Evolutionary conservation across 23 tunicate genomes (phyloP).

Genomic region (Trididemnum miniatum): DNA sequence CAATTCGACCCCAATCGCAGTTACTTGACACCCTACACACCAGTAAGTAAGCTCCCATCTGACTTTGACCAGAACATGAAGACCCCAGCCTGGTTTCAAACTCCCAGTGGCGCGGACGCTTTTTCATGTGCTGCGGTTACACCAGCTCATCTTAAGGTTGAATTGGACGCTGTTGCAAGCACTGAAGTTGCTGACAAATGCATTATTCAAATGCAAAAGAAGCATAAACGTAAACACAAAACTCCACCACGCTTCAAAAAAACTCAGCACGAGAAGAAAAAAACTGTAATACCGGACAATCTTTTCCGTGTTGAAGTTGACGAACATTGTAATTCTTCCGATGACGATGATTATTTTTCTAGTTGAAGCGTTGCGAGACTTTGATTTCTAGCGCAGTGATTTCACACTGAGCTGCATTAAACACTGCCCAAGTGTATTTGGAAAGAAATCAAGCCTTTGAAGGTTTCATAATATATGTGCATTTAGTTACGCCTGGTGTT

Average conservation of each 20-base stretch:
- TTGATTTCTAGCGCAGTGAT: too few relatives aligned
- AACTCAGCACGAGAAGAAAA: neutral
- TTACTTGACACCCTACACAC: slow-evolving; percentile 6
- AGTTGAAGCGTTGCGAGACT: too few relatives aligned
- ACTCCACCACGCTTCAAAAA: neutral
- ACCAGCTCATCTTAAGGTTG: neutral
- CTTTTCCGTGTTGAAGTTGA: slow-evolving; percentile 12
- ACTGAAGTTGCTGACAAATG: slow-evolving; percentile 2
- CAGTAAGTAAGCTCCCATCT: slow-evolving; percentile 19
- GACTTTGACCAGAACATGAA: neutral
- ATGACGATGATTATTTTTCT: slow-evolving; percentile 28
- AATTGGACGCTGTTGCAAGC: neutral
- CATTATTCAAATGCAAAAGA: slow-evolving; percentile 17
- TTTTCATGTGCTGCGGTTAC: too few relatives aligned
- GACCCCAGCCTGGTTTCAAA: slow-evolving; percentile 25
- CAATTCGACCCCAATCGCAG: neutral
- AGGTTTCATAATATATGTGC: too few relatives aligned
- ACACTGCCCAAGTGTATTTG: too few relatives aligned
- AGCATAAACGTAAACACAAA: neutral
- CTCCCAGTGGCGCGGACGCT: neutral
- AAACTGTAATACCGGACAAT: neutral
- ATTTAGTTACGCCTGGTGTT: too few relatives aligned
- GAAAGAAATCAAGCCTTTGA: too few relatives aligned
- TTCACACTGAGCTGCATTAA: too few relatives aligned
- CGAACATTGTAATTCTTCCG: neutral